Evolutionary conservation across 2,888 invertebrate species (phyloP).

Genomic region (Drosophila anomalata): DNA sequence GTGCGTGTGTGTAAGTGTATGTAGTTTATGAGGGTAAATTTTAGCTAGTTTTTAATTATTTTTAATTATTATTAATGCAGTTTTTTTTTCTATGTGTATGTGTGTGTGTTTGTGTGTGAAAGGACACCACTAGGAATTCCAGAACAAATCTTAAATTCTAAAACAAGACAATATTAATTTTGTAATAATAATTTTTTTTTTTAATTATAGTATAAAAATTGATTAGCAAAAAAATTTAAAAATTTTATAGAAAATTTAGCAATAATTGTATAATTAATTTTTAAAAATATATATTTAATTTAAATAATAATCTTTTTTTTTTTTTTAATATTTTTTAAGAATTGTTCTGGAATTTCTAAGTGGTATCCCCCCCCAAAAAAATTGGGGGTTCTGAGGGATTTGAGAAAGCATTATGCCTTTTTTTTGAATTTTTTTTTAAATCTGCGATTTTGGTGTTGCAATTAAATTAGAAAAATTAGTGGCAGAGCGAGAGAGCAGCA

Average conservation of each 20-base stretch:
- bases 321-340: background rate
- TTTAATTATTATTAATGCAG: slow-evolving; percentile 35
- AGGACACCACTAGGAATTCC: background rate
- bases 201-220: too few species aligned
- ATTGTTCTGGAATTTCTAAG: background rate
- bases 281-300: too few species aligned
- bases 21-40: slow-evolving; percentile 37
- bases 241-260: slow-evolving; percentile 2
- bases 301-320: background rate
- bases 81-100: background rate
- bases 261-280: too few species aligned
- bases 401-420: background rate
- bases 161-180: too few species aligned
- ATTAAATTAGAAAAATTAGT: slow-evolving; percentile 58
- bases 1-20: slow-evolving; percentile 9
- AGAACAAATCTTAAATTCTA: slow-evolving; percentile 14
- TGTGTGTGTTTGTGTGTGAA: background rate
- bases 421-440: background rate
- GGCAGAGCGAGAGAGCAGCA: slow-evolving; percentile 26
- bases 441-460: slow-evolving; percentile 36
- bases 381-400: background rate
- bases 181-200: slow-evolving; percentile 5
- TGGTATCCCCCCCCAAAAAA: background rate
- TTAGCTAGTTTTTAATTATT: slow-evolving; percentile 39
- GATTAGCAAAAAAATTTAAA: too few species aligned